Percentiles rank a stretch among this genome's conserved stretches.
Conservation (phyloP, 2,888 invertebrate species). For the Aleiodes alternator region DNA sequence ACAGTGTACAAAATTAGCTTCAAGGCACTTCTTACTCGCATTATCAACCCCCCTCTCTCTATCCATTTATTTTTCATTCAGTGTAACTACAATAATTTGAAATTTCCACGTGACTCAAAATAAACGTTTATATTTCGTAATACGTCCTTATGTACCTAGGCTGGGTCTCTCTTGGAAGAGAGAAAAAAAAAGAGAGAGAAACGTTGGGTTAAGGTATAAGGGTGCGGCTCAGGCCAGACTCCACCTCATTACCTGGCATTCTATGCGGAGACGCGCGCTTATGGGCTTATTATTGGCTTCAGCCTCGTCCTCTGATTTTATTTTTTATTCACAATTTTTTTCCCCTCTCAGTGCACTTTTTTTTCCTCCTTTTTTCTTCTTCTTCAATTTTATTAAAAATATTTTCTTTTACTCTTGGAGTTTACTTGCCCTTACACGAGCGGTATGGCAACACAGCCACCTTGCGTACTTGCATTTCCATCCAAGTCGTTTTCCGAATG, state of each 20-base stretch:
- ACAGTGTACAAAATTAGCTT: conserved; percentile 9
- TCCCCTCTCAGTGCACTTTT: background rate
- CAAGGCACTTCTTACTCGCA: conserved; percentile 1
- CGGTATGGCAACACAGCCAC: background rate
- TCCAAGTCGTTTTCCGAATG: conserved; percentile 44
- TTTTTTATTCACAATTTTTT: conserved; percentile 14
- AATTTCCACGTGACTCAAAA: conserved; percentile 55
- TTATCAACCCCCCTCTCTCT: background rate
- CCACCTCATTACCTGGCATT: conserved; percentile 76
- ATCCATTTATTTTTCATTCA: conserved; percentile 6
- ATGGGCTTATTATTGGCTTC: conserved; percentile 74
- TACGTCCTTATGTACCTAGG: conserved; percentile 59
- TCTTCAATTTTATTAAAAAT: background rate
- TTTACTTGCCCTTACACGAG: conserved; percentile 61
- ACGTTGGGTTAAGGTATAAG: conserved; percentile 66
- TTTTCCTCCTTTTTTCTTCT: background rate
- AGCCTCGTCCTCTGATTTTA: conserved; percentile 49
- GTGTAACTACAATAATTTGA: conserved; percentile 57
- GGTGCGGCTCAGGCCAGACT: conserved; percentile 74
- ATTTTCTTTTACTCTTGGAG: background rate
- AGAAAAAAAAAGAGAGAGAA: conserved; percentile 50
- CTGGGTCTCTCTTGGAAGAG: conserved; percentile 58
- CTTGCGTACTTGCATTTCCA: conserved; percentile 20
- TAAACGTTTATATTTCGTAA: conserved; percentile 32
- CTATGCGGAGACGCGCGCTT: conserved; percentile 74